These are phyloP conservation scores for Acanthosoma haemorrhoidale DNA, from an alignment of 2,888 invertebrate genomes.

Conservation along the genomic window DNA sequence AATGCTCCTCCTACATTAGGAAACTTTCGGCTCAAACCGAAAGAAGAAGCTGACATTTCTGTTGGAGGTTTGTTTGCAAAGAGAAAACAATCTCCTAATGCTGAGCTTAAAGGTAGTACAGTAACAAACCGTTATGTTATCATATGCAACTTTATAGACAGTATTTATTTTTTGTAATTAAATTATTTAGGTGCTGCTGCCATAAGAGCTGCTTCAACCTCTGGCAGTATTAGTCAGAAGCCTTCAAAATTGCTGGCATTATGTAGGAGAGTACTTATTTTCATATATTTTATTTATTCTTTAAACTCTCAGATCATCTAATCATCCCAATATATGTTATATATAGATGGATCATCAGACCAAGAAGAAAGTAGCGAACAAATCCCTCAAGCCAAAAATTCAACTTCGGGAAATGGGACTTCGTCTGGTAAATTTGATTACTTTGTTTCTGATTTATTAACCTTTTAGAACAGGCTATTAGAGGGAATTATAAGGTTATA, in stretches of 20 bases:
- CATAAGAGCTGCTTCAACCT: conserved; percentile 47
- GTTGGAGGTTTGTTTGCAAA: conserved; percentile 62
- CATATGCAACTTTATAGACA: background rate
- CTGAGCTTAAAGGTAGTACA: conserved; percentile 44
- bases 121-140: no score
- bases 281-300: background rate
- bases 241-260: background rate
- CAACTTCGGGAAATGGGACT: background rate
- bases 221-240: background rate
- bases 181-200: conserved; percentile 50
- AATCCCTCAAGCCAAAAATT: background rate
- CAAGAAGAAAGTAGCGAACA: background rate
- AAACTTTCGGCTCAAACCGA: conserved; percentile 51
- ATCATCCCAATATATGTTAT: background rate
- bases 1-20: conserved; percentile 45
- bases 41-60: conserved; percentile 54
- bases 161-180: conserved; percentile 12
- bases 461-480: no score
- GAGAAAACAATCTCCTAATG: conserved; percentile 46
- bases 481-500: background rate
- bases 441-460: background rate
- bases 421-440: background rate
- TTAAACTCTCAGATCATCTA: background rate
- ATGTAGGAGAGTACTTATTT: background rate
- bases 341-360: background rate